Conservation (phyloP, 2,888 invertebrate species). For the Nomada hirtipes region DNA sequence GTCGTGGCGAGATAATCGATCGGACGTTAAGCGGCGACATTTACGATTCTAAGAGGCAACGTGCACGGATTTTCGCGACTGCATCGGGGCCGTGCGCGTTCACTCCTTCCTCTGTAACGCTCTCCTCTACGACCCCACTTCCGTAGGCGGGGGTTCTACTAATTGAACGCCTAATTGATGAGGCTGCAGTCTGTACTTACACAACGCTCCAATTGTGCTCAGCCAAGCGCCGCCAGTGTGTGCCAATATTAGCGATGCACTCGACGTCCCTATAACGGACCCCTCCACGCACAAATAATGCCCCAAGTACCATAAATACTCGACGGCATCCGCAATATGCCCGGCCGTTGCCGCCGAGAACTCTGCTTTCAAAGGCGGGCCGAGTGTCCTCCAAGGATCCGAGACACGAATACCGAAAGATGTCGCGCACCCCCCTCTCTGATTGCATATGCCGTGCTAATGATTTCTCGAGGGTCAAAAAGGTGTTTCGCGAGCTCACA, state of each 20-base stretch:
- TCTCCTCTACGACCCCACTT: conserved; percentile 5
- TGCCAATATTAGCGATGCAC: conserved; percentile 82
- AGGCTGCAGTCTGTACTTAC: conserved; percentile 81
- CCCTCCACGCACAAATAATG: conserved; percentile 79
- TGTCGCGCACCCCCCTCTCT: conserved; percentile 9
- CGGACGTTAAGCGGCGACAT: conserved; percentile 2
- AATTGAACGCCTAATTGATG: conserved; percentile 81
- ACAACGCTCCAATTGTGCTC: conserved; percentile 82
- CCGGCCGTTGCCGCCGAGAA: conserved; percentile 40
- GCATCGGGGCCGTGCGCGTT: conserved; percentile 19
- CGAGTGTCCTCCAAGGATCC: conserved; percentile 55
- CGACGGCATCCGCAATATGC: conserved; percentile 79
- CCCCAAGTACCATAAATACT: conserved; percentile 81
- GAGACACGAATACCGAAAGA: conserved; percentile 56
- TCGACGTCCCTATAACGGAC: conserved; percentile 80
- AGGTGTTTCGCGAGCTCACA: conserved; percentile 43
- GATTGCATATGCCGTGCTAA: conserved; percentile 38
- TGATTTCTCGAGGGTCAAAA: conserved; percentile 39
- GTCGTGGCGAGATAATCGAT: conserved; percentile 10
- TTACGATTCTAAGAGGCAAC: conserved; percentile 19
- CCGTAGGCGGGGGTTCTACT: conserved; percentile 66
- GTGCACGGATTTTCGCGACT: conserved; percentile 29
- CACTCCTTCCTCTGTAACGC: neutral
- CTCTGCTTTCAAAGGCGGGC: conserved; percentile 58
- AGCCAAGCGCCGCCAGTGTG: conserved; percentile 76